A percentile compares a stretch with the other conserved stretches of the same genome.
Evolutionary conservation across 2,797 vertebrate genomes (phyloP).

Genomic region (Poecilia picta): DNA sequence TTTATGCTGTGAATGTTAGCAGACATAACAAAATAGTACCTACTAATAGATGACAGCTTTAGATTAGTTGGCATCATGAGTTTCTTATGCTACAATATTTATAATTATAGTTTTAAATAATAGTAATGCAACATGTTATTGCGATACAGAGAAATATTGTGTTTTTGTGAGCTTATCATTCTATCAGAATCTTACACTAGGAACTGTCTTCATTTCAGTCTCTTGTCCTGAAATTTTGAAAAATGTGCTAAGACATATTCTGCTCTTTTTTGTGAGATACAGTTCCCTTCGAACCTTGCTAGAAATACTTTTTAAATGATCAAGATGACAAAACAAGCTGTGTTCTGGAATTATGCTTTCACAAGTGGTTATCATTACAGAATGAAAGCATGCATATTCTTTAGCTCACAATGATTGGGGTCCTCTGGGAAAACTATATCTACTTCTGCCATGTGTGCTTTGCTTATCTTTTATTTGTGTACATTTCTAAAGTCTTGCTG

Average conservation of each 20-base stretch:
- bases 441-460: conserved; percentile 63
- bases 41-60: background rate
- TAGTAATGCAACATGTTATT: background rate
- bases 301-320: conserved; percentile 27
- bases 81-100: background rate
- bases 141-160: background rate
- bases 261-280: conserved; percentile 41
- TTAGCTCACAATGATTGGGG: conserved; percentile 62
- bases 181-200: background rate
- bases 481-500: conserved; percentile 59
- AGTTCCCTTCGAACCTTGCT: conserved; percentile 37
- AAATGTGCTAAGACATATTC: conserved; percentile 40
- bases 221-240: conserved; percentile 51
- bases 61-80: background rate
- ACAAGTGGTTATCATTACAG: conserved; percentile 40
- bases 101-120: background rate
- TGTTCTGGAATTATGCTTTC: conserved; percentile 19
- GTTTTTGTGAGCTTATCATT: background rate
- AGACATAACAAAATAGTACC: background rate
- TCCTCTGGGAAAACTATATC: conserved; percentile 53
- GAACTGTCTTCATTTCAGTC: conserved; percentile 46
- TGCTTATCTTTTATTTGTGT: conserved; percentile 67
- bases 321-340: conserved; percentile 19
- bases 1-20: background rate
- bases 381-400: conserved; percentile 42